Evolutionary conservation across 2,797 vertebrate genomes (phyloP).

Genomic region (Danio jaintianensis): DNA sequence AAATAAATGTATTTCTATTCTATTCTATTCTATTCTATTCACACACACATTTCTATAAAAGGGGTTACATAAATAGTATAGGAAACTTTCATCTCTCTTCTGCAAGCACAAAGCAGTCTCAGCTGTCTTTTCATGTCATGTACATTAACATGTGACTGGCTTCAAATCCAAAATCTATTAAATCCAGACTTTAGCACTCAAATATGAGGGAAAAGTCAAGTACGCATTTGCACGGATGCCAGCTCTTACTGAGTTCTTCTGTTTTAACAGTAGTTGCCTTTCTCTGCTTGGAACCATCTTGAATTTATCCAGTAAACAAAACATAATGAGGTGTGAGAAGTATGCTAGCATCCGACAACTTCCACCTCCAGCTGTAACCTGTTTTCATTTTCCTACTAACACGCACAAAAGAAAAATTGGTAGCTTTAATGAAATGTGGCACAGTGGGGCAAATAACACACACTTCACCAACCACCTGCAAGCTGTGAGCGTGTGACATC

Average conservation of each 20-base stretch:
- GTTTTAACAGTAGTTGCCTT: slow-evolving; percentile 62
- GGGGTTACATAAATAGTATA: slow-evolving; percentile 58
- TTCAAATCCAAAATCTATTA: slow-evolving; percentile 68
- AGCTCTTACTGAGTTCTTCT: slow-evolving; percentile 60
- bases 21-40: not conserved
- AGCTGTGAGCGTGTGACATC: slow-evolving; percentile 15
- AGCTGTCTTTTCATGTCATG: slow-evolving; percentile 68
- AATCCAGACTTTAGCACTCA: slow-evolving; percentile 61
- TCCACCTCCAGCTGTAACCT: slow-evolving; percentile 52
- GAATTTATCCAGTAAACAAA: slow-evolving; percentile 74
- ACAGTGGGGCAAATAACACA: slow-evolving; percentile 67
- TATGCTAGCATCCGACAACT: slow-evolving; percentile 56
- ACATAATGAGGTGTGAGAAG: slow-evolving; percentile 65
- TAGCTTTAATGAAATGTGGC: slow-evolving; percentile 66
- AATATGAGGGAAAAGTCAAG: slow-evolving; percentile 14
- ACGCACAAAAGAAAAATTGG: slow-evolving; percentile 70
- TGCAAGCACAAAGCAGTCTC: slow-evolving; percentile 66
- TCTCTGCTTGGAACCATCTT: slow-evolving; percentile 59
- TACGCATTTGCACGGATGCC: slow-evolving; percentile 57
- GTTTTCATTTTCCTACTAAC: slow-evolving; percentile 70
- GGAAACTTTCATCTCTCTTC: slow-evolving; percentile 62
- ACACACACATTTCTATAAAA: slow-evolving; percentile 2
- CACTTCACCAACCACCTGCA: slow-evolving; percentile 29
- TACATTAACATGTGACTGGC: slow-evolving; percentile 69
- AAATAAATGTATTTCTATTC: not conserved